Conservation (phyloP, 2,797 vertebrate species). For the Myotis planiceps region DNA sequence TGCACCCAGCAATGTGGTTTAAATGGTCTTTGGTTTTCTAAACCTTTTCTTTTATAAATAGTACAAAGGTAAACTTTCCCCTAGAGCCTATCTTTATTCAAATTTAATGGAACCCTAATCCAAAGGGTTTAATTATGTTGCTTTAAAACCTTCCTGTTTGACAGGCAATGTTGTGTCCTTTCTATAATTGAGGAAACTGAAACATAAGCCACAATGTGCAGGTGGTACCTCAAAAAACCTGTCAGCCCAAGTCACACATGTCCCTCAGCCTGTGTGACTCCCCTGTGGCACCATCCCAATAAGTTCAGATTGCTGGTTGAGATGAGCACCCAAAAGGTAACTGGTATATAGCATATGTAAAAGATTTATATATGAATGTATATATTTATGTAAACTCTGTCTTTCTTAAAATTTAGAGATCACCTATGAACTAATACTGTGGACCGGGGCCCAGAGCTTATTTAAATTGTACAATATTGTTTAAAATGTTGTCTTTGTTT, state of each 20-base stretch:
- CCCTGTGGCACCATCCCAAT: background rate
- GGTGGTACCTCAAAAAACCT: background rate
- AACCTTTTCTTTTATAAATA: constrained; percentile 32
- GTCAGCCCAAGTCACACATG: background rate
- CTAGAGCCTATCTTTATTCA: background rate
- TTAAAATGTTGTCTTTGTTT: background rate
- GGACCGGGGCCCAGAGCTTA: background rate
- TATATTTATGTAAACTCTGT: background rate
- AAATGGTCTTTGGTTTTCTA: constrained; percentile 5
- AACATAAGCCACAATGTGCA: background rate
- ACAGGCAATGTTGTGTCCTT: background rate
- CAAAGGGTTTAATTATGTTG: background rate
- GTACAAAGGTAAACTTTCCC: background rate
- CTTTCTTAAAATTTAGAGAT: background rate
- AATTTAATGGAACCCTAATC: background rate
- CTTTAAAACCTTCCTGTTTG: background rate
- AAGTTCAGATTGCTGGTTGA: background rate
- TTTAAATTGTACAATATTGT: background rate
- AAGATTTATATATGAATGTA: background rate
- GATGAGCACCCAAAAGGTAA: background rate
- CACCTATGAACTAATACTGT: background rate
- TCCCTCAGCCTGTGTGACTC: background rate
- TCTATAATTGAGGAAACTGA: background rate
- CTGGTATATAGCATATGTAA: background rate
- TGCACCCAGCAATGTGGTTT: background rate